Evolutionary conservation across 2,113 vertebrate genomes (phyloP), one percentile per base, ranked within the genome.

Genomic region (Eidolon helvum): DNA sequence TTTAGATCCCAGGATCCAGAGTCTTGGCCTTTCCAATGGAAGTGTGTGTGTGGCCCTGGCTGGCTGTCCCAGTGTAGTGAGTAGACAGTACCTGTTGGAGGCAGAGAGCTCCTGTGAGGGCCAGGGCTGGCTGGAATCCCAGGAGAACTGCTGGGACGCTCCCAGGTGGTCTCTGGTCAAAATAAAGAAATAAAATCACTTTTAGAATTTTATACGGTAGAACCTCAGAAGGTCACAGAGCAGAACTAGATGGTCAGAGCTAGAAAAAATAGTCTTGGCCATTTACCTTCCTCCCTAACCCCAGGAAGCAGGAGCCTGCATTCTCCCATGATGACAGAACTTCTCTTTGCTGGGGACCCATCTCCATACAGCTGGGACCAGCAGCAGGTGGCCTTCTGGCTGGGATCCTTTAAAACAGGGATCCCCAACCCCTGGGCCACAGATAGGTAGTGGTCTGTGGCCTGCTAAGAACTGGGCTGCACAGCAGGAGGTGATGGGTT

Each of bases 81-180:
- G 33, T 0, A 4, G 26, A 94, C 68, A 66, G 45, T 99, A 99
- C 99, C 99, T 99, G 99, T 99, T 99, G 99, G 97, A 97, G 99
- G 99, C 95, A 99, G 88, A 59, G 99, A 98, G 97, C 98, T 99
- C 98, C 99, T 99, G 98, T 99, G 99, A 95, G 98, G 98, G 90
- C 98, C 89, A 10, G 99, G 98, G 98, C 98, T 99, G 88, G 98
- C 97, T 85, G 97, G 94, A 43, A 99, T 99, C 85, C 99, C 99
- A 35, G 99, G 99, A 65, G 98, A 98, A 2, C 99, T 99, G 97
- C 99, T 99, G 4, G 99, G 99, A 77, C 99, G 98, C 97, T 99
- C 99, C 99, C 99, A 99, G 92, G 99, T 99, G 0, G 99, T 99
- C 98, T 99, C 99, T 99, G 98, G 93, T 12, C 50, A 97, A 95